These are phyloP conservation scores for Falco biarmicus DNA, from an alignment of 2,797 vertebrate genomes.

Conservation along the genomic window DNA sequence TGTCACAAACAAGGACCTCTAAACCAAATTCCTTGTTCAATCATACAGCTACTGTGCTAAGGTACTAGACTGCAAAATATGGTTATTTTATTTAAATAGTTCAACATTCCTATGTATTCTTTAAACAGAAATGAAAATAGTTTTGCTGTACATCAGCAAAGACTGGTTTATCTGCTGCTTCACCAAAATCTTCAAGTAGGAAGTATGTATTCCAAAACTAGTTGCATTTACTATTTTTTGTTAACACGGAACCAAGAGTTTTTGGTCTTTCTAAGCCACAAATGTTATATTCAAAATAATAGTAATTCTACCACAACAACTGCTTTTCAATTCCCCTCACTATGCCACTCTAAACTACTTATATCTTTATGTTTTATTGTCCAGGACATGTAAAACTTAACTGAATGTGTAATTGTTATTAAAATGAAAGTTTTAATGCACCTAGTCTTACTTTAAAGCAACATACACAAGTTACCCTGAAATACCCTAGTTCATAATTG, in stretches of 20 bases:
- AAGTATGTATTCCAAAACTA: background rate
- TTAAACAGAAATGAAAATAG: background rate
- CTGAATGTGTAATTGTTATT: background rate
- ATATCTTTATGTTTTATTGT: slow-evolving; percentile 20
- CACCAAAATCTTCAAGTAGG: background rate
- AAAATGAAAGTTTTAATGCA: background rate
- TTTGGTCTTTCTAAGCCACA: background rate
- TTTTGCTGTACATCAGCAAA: background rate
- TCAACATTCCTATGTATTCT: background rate
- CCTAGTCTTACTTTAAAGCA: background rate
- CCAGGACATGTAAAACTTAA: background rate
- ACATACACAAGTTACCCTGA: background rate
- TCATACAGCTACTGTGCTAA: background rate
- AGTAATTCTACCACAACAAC: background rate
- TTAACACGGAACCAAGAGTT: background rate
- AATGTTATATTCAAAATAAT: background rate
- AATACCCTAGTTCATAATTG: background rate
- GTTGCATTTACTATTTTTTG: background rate
- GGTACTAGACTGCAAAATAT: background rate
- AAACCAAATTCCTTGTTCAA: background rate
- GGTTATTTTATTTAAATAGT: background rate
- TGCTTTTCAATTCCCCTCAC: background rate
- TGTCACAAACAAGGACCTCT: background rate
- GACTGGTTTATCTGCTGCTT: background rate
- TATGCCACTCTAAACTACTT: background rate